Conservation (phyloP, 1,140 invertebrate genomes). For the Trypoxylus dichotomus region DNA sequence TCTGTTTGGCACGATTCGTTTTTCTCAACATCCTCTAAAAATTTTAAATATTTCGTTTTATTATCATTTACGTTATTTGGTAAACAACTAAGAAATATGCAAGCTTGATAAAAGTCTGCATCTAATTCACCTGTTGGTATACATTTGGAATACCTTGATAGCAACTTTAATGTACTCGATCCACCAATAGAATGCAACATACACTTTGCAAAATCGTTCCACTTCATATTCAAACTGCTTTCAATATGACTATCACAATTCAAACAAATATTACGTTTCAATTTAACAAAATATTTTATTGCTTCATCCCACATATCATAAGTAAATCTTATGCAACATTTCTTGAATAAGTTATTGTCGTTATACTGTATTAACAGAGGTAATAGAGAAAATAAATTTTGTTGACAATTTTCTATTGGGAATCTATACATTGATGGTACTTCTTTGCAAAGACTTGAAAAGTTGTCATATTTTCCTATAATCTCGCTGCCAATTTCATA, state of each 20-base stretch:
- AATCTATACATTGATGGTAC: slow-evolving; percentile 46
- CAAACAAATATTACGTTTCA: slow-evolving; percentile 50
- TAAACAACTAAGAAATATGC: slow-evolving; percentile 43
- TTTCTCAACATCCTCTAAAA: slow-evolving; percentile 34
- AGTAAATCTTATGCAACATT: slow-evolving; percentile 39
- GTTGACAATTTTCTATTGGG: slow-evolving; percentile 32
- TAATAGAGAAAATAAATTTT: slow-evolving; percentile 36
- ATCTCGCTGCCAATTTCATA: slow-evolving; percentile 40
- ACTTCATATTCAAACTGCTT: slow-evolving; percentile 41
- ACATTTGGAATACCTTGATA: slow-evolving; percentile 47
- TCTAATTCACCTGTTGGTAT: slow-evolving; percentile 51
- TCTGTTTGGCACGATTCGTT: neutral
- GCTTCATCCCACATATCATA: slow-evolving; percentile 49
- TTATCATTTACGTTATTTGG: slow-evolving; percentile 23
- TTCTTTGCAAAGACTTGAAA: slow-evolving; percentile 36
- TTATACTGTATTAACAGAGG: slow-evolving; percentile 47
- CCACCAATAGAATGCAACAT: slow-evolving; percentile 51
- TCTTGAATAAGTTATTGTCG: slow-evolving; percentile 41
- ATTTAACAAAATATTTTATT: slow-evolving; percentile 41
- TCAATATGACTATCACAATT: slow-evolving; percentile 49
- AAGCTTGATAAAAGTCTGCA: slow-evolving; percentile 48
- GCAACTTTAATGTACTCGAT: slow-evolving; percentile 44
- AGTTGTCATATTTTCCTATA: slow-evolving; percentile 34
- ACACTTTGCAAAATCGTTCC: slow-evolving; percentile 48
- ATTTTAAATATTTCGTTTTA: slow-evolving; percentile 33